Conservation (phyloP, 1,140 invertebrate genomes). For the Lysiphlebus fabarum region DNA sequence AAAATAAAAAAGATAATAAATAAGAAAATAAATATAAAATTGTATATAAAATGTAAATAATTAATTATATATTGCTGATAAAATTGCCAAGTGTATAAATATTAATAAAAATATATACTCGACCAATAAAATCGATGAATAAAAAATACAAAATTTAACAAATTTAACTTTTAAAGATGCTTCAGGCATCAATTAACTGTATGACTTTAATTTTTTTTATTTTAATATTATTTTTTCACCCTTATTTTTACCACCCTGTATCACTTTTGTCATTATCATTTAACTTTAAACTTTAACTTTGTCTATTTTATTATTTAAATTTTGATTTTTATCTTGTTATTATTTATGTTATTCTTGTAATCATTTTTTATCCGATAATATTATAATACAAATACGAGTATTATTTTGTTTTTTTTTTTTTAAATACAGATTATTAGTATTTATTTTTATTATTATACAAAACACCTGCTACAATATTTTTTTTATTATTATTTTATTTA, state of each 20-base stretch:
- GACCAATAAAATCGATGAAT: slow-evolving; percentile 48
- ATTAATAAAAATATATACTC: slow-evolving; percentile 43
- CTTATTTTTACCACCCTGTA: slow-evolving; percentile 2
- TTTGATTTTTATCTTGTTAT: no score
- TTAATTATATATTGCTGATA: slow-evolving; percentile 35
- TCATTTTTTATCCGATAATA: no score
- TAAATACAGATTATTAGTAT: no score
- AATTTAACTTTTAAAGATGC: slow-evolving; percentile 27
- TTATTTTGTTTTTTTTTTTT: no score
- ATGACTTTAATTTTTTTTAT: slow-evolving; percentile 27
- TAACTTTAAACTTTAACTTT: background rate
- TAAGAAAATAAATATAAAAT: slow-evolving; percentile 23
- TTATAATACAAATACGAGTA: no score
- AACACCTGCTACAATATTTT: no score
- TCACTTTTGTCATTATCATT: slow-evolving; percentile 12
- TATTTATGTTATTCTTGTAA: no score
- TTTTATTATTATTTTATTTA: no score
- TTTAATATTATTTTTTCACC: slow-evolving; percentile 5
- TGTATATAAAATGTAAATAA: slow-evolving; percentile 52
- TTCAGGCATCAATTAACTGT: slow-evolving; percentile 11
- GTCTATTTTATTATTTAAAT: no score
- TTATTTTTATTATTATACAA: no score
- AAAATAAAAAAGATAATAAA: background rate
- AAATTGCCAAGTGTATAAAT: slow-evolving; percentile 47
- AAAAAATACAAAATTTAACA: slow-evolving; percentile 25